These are phyloP conservation scores for Phaonia tiefii DNA, from an alignment of 2,888 invertebrate genomes.

Conservation along the genomic window DNA sequence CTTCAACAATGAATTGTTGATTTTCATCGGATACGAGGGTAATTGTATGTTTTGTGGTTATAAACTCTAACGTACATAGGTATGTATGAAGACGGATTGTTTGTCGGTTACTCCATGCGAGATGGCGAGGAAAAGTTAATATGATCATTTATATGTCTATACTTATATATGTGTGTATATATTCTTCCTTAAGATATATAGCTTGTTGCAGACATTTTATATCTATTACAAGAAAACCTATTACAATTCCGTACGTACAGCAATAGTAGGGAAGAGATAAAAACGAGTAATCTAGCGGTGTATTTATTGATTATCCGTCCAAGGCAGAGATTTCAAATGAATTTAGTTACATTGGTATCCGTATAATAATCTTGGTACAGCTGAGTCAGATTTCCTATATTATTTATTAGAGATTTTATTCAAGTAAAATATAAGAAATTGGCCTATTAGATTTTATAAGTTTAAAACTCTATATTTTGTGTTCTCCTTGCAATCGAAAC, in stretches of 20 bases:
- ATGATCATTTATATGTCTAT: not conserved
- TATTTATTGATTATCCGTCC: not conserved
- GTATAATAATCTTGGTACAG: no score
- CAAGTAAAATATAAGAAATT: no score
- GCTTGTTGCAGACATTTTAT: constrained; percentile 3
- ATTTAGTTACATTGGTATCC: no score
- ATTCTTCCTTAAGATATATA: not conserved
- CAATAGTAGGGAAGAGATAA: no score
- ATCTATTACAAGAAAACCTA: constrained; percentile 14
- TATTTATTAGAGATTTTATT: no score
- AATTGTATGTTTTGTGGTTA: constrained; percentile 34
- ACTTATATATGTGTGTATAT: not conserved
- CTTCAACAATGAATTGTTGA: constrained; percentile 1
- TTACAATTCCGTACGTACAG: not conserved
- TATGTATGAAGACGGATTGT: constrained; percentile 12
- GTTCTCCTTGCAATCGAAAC: no score
- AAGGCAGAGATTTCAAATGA: constrained; percentile 26
- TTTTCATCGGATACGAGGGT: constrained; percentile 10
- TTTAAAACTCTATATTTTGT: no score
- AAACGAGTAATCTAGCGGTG: not conserved
- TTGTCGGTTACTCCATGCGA: constrained; percentile 8
- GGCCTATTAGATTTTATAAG: no score
- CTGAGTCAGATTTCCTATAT: no score
- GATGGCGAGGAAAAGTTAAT: not conserved
- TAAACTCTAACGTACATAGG: no score